Base-by-base conservation (phyloP, 1,140 invertebrate species). In the Globodera rostochiensis region DNA sequence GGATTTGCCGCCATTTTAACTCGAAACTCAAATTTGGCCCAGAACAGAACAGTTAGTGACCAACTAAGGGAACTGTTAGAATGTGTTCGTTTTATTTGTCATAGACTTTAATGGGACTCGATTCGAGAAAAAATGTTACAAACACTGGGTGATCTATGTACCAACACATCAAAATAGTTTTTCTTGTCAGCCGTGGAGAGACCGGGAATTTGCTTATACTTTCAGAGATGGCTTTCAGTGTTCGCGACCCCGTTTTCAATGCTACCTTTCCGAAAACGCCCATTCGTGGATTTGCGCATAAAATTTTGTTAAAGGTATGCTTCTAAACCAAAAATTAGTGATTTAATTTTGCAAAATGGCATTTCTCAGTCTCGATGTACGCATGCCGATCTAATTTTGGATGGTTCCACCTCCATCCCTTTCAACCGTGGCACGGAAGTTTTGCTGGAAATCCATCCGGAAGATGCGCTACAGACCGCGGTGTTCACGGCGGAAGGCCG, bases 371-470 rank as follows among this genome's bases (percentile, higher is more conserved):
- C 96, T 1, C 93, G 95, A 78, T 98, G 97, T 92, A 94, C 94
- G 82, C 95, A 98, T 91, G 97, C 95, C 0, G 94, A 94, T 88
- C 91, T 98, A 13, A 96, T 98, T 0, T 93, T 99, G n/a, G 97
- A 99, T 91, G 97, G 97, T 25, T 95, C 95, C 76, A 93, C 97
- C 9, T 95, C 95, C 0, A 96, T 95, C 88, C 93, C 93, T 0
- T 98, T 98, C 90, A 98, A 98, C 91, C 95, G 97, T 90, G 97
- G 97, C 4, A 94, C 95, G 0, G 92, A 94, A 84, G 96, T 95
- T 0, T 89, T 93, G 36, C 90, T 99, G 13, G 94, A 96, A 91
- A 93, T 94, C 47, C 91, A 93, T 84, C 93, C 94, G 1, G 94
- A 96, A 88, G 96, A 98, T 91, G 93, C 95, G 0, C 91, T 98